A percentile compares a stretch with the other conserved stretches of the same genome.
These are phyloP conservation scores for Exocentrus adspersus DNA, from an alignment of 2,888 invertebrate genomes.

Conservation along the genomic window DNA sequence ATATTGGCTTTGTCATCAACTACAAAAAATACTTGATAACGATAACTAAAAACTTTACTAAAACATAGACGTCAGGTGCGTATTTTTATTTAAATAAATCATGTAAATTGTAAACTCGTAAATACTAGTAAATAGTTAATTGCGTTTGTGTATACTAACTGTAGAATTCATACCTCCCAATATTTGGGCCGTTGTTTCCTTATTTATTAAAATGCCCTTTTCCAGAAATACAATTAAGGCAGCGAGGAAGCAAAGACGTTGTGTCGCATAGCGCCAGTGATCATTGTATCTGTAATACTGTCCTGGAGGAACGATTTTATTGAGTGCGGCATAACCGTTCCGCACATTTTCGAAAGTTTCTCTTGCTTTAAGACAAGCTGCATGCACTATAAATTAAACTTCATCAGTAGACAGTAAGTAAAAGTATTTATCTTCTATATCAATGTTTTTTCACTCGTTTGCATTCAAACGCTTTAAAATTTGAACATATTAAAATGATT, in stretches of 20 bases:
- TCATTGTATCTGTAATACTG: conserved; percentile 91
- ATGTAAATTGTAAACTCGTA: no score
- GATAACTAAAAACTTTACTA: no score
- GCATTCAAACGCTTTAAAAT: no score
- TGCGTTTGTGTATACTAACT: neutral
- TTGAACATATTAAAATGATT: no score
- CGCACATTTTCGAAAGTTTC: conserved; percentile 74
- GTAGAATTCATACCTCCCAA: conserved; percentile 72
- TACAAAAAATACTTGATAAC: no score
- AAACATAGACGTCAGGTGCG: no score
- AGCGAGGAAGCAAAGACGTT: conserved; percentile 80
- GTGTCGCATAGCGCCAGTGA: conserved; percentile 86
- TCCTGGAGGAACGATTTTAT: conserved; percentile 74
- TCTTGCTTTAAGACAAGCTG: conserved; percentile 73
- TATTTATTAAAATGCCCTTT: conserved; percentile 76
- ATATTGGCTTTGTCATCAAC: conserved; percentile 83
- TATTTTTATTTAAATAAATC: no score
- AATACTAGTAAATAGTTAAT: neutral
- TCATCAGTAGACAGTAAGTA: no score
- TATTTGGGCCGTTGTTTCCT: conserved; percentile 79
- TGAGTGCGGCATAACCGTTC: conserved; percentile 72
- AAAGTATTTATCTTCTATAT: conserved; percentile 7
- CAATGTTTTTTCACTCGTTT: neutral
- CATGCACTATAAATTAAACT: conserved; percentile 70
- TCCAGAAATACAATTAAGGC: conserved; percentile 85